Evolutionary conservation across 2,797 vertebrate genomes (phyloP).

Genomic region (Jordanella pulchra): DNA sequence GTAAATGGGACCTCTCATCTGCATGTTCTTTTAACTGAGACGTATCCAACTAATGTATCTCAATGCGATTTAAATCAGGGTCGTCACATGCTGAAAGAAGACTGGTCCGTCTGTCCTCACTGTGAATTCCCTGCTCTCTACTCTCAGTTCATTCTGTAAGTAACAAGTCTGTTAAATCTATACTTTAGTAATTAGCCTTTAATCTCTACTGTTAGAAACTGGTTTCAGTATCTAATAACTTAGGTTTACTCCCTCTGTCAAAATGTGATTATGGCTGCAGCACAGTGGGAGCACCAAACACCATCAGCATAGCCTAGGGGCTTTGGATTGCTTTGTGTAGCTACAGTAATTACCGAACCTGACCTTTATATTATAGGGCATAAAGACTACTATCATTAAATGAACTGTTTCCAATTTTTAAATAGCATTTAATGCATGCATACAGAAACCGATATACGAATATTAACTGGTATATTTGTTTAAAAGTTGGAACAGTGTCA

Average conservation of each 20-base stretch:
- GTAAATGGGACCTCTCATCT: background rate
- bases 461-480: no score
- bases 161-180: constrained; percentile 23
- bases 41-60: rapidly evolving
- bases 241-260: background rate
- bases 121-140: constrained; percentile 94
- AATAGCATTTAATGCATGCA: no score
- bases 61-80: constrained; percentile 77
- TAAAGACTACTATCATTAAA: no score
- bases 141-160: constrained; percentile 88
- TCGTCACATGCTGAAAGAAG: constrained; percentile 91
- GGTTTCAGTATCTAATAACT: no score
- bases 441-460: no score
- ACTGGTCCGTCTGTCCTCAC: constrained; percentile 93
- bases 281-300: background rate
- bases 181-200: background rate
- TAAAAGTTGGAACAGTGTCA: background rate
- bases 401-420: no score
- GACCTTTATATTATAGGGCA: no score
- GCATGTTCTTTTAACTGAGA: background rate
- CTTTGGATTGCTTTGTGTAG: no score
- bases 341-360: no score
- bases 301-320: background rate
- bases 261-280: background rate
- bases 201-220: no score